These are phyloP conservation scores for Drosophila orena DNA, from an alignment of 1,140 invertebrate species.

Conservation along the genomic window DNA sequence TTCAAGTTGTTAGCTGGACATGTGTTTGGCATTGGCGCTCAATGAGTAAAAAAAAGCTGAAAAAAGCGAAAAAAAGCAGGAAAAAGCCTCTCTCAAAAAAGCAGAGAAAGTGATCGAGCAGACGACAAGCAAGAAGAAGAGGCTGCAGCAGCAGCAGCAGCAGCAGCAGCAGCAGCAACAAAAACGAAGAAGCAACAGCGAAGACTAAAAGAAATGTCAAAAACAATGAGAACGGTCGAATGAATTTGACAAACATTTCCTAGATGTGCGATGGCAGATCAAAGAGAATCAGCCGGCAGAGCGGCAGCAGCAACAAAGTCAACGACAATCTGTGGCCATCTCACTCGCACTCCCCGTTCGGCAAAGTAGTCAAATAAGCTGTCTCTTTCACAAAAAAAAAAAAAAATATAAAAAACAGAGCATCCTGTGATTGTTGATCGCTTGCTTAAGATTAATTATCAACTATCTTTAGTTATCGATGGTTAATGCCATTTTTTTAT, in stretches of 20 bases:
- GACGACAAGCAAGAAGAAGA: slow-evolving; percentile 21
- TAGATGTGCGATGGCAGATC: slow-evolving; percentile 84
- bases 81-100: slow-evolving; percentile 16
- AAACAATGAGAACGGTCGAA: slow-evolving; percentile 83
- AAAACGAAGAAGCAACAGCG: slow-evolving; percentile 21
- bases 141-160: not conserved
- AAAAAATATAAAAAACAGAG: slow-evolving; percentile 20
- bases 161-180: slow-evolving; percentile 2
- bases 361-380: slow-evolving; percentile 75
- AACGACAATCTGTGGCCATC: slow-evolving; percentile 30
- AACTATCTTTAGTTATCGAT: not conserved
- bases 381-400: slow-evolving; percentile 29
- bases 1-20: slow-evolving; percentile 38
- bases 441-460: not conserved
- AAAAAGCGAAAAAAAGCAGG: not conserved
- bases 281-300: slow-evolving; percentile 58
- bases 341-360: slow-evolving; percentile 1
- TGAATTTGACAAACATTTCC: slow-evolving; percentile 84
- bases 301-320: slow-evolving; percentile 38
- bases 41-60: slow-evolving; percentile 6
- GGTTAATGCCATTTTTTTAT: not conserved
- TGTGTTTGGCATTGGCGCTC: slow-evolving; percentile 47
- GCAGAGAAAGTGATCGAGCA: slow-evolving; percentile 44
- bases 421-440: slow-evolving; percentile 37
- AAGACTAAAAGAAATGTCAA: slow-evolving; percentile 81